Evolutionary conservation across 2,113 vertebrate species (phyloP), one percentile per base, ranked within the genome.

Genomic region (Ibidorhyncha struthersii): DNA sequence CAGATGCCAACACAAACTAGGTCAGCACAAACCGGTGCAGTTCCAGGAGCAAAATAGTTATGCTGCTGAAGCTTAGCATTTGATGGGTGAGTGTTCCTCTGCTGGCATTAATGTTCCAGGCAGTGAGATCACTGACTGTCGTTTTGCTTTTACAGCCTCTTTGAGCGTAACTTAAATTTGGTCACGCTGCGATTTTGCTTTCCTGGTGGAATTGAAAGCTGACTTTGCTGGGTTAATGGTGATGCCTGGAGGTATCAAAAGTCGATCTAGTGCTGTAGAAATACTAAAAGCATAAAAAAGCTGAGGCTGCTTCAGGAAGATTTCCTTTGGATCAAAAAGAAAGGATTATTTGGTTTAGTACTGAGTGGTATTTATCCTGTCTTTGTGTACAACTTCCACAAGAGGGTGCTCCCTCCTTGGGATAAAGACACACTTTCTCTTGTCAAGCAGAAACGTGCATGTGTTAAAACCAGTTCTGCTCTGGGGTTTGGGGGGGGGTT

Each of bases 361-460:
- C 9, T 0, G 10, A 52, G 58, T 4, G 0, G 9, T 53, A 7
- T 49, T 87, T 77, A 14, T 49, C 53, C 72, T 77, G 95, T 20
- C 22, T 77, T 49, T 63, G 34, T 58, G 61, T 41, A 13, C 59
- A 43, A 6, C 16, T 81, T 73, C 96, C 97, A 97, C 90, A 43
- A 95, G 96, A 90, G 96, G 97, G 95, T 72, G 96, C 96, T 93
- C 79, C 65, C 69, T 89, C 50, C 90, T 63, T 55, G 79, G 45
- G 45, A 49, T 41, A 38, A n/a, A 18, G 77, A 14, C 40, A 4
- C 6, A 14, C 26, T 43, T 21, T 36, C 14, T 18, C 26, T 23
- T 15, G 29, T 15, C 49, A 27, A 12, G 7, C 32, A 14, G 16
- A 21, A 52, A 23, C 4, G 3, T 13, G n/a, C 3, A 0, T 9